Base-by-base conservation (phyloP, 2,888 invertebrate genomes). In the Sialis lutaria region DNA sequence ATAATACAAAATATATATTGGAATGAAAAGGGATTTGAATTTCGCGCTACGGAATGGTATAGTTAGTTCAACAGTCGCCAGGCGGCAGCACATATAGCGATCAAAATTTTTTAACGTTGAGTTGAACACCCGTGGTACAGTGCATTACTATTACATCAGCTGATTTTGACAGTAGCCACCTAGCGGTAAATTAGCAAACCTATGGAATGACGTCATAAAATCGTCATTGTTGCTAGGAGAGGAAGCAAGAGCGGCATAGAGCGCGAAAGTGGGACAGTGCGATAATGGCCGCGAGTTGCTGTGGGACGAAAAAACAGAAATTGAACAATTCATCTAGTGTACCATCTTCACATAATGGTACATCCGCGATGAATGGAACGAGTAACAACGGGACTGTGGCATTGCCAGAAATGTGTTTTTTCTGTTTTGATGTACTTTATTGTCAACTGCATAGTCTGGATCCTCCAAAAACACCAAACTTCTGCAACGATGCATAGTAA, bases 401-500 rank as follows among this genome's bases (percentile, higher is more conserved):
- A 56, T 79, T 82, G 65, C 84, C 86, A 53, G 95, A 96, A 67
- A 98, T 98, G 97, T 93, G 93, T 65, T 90, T 87, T 74, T 97
- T 88, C 73, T 98, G 98, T 77, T 98, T 97, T 74, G 97, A 98
- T 72, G 93, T 96, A 58, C 80, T 98, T 55, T 87, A 93, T 69
- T 82, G 84, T 68, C 90, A 95, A 70, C 76, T 98, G 60, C 85
- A 93, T 69, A 88, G 85, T 65, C 76, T 88, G 65, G 91, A 93
- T 57, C 84, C 89, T 56, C 96, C 96, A 55, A 85, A 84, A 66
- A 75, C 82, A 57, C 92, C 95, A 60, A 76, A 79, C 67, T 96
- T 97, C 68, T 86, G 88, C 62, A 93, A 95, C 66, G 92, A 93
- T 63, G 82, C 90, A 64, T 93, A 83, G 92, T 93, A 76, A 87